Evolutionary conservation across 2,113 vertebrate genomes (phyloP).

Genomic region (Poeciliopsis turrubarensis): DNA sequence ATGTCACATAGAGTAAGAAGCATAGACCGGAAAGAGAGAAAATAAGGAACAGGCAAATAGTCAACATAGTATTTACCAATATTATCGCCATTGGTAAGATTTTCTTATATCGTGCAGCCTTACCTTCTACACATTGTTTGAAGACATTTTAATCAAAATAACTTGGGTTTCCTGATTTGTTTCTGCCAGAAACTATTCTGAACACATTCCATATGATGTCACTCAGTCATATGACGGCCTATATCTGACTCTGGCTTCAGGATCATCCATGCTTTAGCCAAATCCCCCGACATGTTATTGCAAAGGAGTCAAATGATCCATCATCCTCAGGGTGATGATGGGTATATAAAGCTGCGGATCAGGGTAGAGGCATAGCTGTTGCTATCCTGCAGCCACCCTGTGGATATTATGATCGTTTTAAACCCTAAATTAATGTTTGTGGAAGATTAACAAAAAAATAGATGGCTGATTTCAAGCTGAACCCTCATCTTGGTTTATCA

Average conservation of each 20-base stretch:
- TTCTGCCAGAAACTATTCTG: neutral
- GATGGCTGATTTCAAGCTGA: no score
- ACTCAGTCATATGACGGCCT: slow-evolving; percentile 8
- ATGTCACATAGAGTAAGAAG: no score
- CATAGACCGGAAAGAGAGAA: no score
- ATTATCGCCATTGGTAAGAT: no score
- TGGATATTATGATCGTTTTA: slow-evolving; percentile 60
- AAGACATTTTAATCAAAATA: no score
- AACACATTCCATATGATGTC: slow-evolving; percentile 36
- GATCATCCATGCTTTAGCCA: slow-evolving; percentile 25
- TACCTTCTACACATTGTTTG: no score
- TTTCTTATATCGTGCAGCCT: no score
- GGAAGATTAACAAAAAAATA: neutral
- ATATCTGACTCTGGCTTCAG: slow-evolving; percentile 11
- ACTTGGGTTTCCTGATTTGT: no score
- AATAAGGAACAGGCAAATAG: no score
- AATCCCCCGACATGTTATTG: slow-evolving; percentile 17
- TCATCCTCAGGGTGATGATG: neutral
- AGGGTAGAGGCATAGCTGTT: slow-evolving; percentile 22
- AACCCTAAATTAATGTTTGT: slow-evolving; percentile 42
- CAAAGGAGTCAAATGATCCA: slow-evolving; percentile 27
- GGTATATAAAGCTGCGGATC: neutral
- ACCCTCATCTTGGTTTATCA: no score
- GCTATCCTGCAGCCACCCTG: slow-evolving; percentile 2
- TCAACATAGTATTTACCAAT: no score